These are phyloP conservation scores for Hoplostethus atlanticus DNA, from an alignment of 2,797 vertebrate species.

Conservation along the genomic window DNA sequence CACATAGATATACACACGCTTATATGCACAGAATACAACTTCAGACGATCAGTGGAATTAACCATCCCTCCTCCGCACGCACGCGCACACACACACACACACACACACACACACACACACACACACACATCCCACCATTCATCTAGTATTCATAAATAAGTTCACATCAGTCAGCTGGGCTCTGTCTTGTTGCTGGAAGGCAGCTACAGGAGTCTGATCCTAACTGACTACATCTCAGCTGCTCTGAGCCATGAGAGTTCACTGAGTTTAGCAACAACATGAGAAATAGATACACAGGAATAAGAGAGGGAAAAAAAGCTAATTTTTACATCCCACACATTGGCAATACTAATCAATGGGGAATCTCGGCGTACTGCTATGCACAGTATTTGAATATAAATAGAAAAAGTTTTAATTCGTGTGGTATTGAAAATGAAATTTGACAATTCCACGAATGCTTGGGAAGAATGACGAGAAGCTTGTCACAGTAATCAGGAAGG, in stretches of 20 bases:
- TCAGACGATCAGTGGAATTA: neutral
- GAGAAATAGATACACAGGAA: neutral
- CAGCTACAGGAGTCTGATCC: too few species aligned
- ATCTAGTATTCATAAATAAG: too few species aligned
- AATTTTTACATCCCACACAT: too few species aligned
- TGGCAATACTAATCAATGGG: neutral
- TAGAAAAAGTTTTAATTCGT: neutral
- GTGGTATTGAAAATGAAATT: neutral
- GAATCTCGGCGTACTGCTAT: neutral
- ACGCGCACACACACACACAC: too few species aligned
- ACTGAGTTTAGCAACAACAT: neutral
- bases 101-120: too few species aligned
- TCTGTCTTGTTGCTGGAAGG: too few species aligned
- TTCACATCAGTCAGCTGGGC: too few species aligned
- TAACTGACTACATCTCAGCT: neutral
- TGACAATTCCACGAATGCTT: conserved; percentile 5
- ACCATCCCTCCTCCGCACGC: neutral
- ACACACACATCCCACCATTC: too few species aligned
- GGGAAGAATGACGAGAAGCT: conserved; percentile 17
- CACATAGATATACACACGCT: too few species aligned
- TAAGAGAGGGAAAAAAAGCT: too few species aligned
- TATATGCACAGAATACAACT: neutral
- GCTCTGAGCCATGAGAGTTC: neutral
- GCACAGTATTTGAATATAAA: neutral
- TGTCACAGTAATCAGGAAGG: conserved; percentile 14